Conservation (phyloP, 1,140 invertebrate genomes). For the Drosophila asahinai region DNA sequence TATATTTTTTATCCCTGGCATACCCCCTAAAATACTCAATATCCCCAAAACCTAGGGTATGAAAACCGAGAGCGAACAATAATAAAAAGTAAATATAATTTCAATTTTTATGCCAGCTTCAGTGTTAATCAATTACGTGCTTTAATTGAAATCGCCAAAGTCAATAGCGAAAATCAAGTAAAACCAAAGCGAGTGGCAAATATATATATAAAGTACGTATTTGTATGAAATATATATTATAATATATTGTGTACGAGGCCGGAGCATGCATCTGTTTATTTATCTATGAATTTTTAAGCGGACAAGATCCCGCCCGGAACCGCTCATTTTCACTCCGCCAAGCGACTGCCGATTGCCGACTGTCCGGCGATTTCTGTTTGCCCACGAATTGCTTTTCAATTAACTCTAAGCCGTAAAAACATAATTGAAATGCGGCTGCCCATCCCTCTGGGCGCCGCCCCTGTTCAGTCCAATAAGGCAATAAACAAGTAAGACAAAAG, state of each 20-base stretch:
- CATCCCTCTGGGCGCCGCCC: neutral
- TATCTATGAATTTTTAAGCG: slow-evolving; percentile 76
- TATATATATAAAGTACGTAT: slow-evolving; percentile 2
- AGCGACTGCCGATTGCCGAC: neutral
- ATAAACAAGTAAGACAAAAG: slow-evolving; percentile 14
- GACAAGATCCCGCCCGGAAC: slow-evolving; percentile 16
- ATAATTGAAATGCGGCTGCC: slow-evolving; percentile 56
- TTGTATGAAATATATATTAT: slow-evolving; percentile 11
- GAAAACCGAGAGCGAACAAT: slow-evolving; percentile 29
- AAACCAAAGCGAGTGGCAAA: slow-evolving; percentile 28
- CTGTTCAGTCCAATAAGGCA: neutral
- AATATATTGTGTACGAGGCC: slow-evolving; percentile 7
- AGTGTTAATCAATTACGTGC: slow-evolving; percentile 80
- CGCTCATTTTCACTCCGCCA: slow-evolving; percentile 18
- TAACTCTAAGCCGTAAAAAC: slow-evolving; percentile 73
- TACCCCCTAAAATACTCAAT: neutral
- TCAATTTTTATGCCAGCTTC: slow-evolving; percentile 64
- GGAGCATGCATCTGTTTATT: slow-evolving; percentile 42
- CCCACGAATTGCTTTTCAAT: slow-evolving; percentile 76
- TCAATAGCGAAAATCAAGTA: slow-evolving; percentile 60
- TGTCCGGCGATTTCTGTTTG: slow-evolving; percentile 58
- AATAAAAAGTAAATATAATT: slow-evolving; percentile 79
- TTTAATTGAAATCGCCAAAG: slow-evolving; percentile 81
- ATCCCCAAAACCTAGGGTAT: neutral
- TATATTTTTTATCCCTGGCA: neutral